Conservation (phyloP, 2,797 vertebrate species). For the Lophura swinhoii region DNA sequence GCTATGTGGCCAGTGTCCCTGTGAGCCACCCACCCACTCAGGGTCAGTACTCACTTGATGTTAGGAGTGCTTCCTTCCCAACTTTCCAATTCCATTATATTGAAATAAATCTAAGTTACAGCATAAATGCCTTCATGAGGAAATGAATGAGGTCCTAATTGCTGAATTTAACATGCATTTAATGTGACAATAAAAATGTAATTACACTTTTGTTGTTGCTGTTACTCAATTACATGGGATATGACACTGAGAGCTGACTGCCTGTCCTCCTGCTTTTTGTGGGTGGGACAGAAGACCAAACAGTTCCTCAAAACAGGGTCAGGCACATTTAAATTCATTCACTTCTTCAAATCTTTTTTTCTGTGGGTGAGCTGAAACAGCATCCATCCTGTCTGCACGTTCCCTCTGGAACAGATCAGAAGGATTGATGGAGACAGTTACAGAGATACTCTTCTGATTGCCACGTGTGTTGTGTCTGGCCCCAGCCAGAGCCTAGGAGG, state of each 20-base stretch:
- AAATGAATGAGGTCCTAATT: conserved; percentile 12
- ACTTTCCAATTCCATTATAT: background rate
- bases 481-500: background rate
- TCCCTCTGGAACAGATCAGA: background rate
- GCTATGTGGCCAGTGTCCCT: background rate
- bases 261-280: background rate
- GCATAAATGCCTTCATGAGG: background rate
- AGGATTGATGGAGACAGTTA: background rate
- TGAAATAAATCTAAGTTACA: conserved; percentile 2
- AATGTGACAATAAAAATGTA: background rate
- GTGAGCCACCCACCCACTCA: background rate
- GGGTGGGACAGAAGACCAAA: background rate
- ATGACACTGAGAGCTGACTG: background rate
- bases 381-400: background rate
- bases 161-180: background rate
- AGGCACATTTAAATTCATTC: accelerated
- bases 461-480: background rate
- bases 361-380: background rate
- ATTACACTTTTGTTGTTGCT: background rate
- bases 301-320: background rate
- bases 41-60: background rate
- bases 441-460: background rate
- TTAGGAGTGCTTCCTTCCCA: background rate
- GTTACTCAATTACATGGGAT: background rate
- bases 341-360: background rate